Evolutionary conservation across 2,797 vertebrate genomes (phyloP), one percentile per base, ranked within the genome.

Genomic region (Artibeus lituratus): DNA sequence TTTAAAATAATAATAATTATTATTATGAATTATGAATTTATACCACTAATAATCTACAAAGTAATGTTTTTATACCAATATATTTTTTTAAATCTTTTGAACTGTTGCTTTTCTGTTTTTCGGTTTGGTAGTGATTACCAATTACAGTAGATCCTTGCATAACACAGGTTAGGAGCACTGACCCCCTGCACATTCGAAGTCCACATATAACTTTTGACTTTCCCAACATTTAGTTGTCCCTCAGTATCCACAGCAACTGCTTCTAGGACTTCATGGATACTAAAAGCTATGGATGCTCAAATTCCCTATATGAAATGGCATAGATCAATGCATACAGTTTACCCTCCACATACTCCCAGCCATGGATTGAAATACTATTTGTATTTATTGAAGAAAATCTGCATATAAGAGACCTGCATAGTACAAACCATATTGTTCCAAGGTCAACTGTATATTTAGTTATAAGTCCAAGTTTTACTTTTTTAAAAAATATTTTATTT

Each of bases 391-490:
- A 22, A 77, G n/a, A 16, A 78, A 37, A n/a, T 74, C 49, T 78
- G n/a, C n/a, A 37, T 53, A 26, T 37, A 37, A 78, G 76, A 55
- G n/a, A 55, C 22, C 21, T 55, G 32, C 7, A 9, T 22, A 55
- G n/a, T 78, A 24, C 35, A 55, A 18, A 26, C 22, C n/a, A 9
- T 78, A 14, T 37, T 37, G 76, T 78, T 53, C 14, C 37, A 37
- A 22, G 22, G 51, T 78, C 51, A 55, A 37, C 51, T 78, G 12
- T 55, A 72, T 81, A 89, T 73, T 95, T 24, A 35, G 32, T 77
- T 94, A 8, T 77, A 90, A 55, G 81, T 49, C n/a, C 24, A 19
- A 85, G 26, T 39, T 94, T 96, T 94, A 82, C 69, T 22, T 96
- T 94, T n/a, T n/a, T n/a, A n/a, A n/a, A n/a, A n/a, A n/a, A n/a